These are phyloP conservation scores for Vidua macroura DNA, from an alignment of 2,113 vertebrate genomes.

Conservation along the genomic window DNA sequence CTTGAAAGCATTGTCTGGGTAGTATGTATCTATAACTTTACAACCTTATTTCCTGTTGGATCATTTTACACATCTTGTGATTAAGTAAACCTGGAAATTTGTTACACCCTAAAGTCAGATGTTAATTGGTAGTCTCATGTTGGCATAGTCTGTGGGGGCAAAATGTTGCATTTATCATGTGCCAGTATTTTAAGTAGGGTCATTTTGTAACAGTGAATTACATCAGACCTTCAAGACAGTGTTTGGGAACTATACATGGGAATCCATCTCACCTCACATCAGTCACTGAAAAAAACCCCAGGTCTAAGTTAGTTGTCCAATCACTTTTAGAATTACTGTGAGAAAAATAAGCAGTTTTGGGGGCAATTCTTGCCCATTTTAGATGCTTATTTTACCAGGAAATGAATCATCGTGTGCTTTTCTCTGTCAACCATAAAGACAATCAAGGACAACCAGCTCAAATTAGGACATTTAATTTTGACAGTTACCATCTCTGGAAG, in stretches of 20 bases:
- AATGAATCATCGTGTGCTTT: neutral
- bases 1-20: neutral
- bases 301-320: neutral
- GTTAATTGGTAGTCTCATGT: neutral
- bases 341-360: neutral
- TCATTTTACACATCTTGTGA: neutral
- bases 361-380: neutral
- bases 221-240: neutral
- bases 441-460: slow-evolving; percentile 1
- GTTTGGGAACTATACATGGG: neutral
- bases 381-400: neutral
- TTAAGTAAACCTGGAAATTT: neutral
- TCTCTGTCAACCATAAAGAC: neutral
- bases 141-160: neutral
- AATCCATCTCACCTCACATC: neutral
- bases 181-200: neutral
- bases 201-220: neutral
- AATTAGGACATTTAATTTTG: neutral
- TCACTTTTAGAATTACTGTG: neutral
- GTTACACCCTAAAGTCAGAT: neutral
- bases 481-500: neutral
- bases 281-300: neutral
- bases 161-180: neutral
- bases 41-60: neutral
- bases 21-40: neutral